Percentiles rank a stretch among this genome's conserved stretches.
Evolutionary conservation across 1,140 invertebrate species (phyloP).

Genomic region (Epicauta chinensis): DNA sequence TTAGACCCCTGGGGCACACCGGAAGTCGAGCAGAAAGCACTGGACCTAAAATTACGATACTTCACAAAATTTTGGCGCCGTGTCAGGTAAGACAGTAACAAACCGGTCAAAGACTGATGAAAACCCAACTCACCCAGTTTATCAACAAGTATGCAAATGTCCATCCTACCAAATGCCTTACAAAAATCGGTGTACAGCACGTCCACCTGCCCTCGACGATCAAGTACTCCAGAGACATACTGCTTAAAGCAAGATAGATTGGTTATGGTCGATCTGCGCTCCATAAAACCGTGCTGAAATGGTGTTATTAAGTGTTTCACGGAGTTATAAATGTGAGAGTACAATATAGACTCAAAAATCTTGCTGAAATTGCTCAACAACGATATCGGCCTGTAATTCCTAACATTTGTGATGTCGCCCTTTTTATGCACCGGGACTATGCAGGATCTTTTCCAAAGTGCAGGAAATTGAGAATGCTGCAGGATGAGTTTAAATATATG

Average conservation of each 20-base stretch:
- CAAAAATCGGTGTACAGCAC: constrained; percentile 13
- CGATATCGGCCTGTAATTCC: neutral
- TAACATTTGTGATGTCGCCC: neutral
- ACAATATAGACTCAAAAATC: neutral
- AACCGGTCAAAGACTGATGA: neutral
- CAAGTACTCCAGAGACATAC: constrained; percentile 1
- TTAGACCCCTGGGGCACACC: constrained; percentile 17
- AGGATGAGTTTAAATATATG: neutral
- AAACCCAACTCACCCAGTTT: neutral
- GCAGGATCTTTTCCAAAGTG: neutral
- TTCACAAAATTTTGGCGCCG: neutral
- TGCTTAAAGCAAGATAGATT: constrained; percentile 8
- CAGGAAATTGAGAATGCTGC: neutral
- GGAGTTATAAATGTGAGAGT: neutral
- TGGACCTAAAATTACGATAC: neutral
- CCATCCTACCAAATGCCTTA: constrained; percentile 3
- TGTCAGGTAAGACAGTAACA: neutral
- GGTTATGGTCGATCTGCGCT: constrained; percentile 1
- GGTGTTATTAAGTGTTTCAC: neutral
- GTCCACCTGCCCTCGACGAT: constrained; percentile 2
- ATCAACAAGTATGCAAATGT: neutral
- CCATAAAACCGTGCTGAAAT: constrained; percentile 14
- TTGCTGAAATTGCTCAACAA: neutral
- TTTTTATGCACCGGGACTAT: neutral
- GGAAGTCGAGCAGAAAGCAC: neutral